Conservation (phyloP, 1,140 invertebrate species). For the Colletes latitarsis region DNA sequence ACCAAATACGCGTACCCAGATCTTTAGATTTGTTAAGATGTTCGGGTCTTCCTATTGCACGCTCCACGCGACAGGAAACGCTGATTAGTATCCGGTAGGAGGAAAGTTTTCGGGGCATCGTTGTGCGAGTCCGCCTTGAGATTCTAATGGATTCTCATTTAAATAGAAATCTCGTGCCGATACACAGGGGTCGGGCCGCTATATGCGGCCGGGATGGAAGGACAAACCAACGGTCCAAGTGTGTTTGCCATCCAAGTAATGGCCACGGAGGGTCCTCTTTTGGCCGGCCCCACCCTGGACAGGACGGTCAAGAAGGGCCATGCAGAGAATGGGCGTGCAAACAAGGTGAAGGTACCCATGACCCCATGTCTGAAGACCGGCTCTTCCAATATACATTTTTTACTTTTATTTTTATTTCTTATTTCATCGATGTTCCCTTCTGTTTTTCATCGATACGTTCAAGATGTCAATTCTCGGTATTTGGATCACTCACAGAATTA, state of each 20-base stretch:
- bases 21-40: constrained; percentile 40
- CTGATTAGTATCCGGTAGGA: constrained; percentile 66
- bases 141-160: constrained; percentile 81
- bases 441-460: not conserved
- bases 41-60: not conserved
- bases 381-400: constrained; percentile 52
- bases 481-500: too few species aligned
- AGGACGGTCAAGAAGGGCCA: constrained; percentile 73
- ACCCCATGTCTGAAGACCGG: constrained; percentile 64
- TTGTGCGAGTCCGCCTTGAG: constrained; percentile 53
- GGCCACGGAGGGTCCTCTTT: constrained; percentile 76
- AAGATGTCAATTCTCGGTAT: not conserved
- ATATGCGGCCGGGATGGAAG: constrained; percentile 63
- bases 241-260: constrained; percentile 81
- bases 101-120: constrained; percentile 55
- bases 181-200: constrained; percentile 70
- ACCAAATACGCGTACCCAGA: not conserved
- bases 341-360: constrained; percentile 75
- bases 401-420: constrained; percentile 33
- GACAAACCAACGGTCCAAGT: constrained; percentile 77
- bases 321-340: constrained; percentile 78
- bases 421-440: not conserved
- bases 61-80: constrained; percentile 56
- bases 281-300: constrained; percentile 57
- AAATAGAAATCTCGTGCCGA: constrained; percentile 81